Percentiles rank a stretch among this genome's conserved stretches.
phyloP scores from a whole-genome alignment of 1,140 invertebrate genomes.

The Drosophila equinoxialis region DNA sequence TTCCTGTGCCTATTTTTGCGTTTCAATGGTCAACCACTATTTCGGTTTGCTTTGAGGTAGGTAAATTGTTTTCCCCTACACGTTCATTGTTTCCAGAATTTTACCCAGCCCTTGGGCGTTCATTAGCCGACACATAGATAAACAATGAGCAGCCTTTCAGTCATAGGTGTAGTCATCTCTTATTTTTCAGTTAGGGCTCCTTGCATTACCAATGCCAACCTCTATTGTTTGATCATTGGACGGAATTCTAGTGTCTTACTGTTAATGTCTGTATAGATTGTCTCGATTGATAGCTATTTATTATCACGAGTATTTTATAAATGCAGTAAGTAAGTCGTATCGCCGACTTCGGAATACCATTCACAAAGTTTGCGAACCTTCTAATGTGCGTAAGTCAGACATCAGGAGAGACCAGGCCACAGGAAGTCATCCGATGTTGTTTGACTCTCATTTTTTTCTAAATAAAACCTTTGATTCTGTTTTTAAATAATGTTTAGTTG shows the following conservation, averaged over 20 bases:
- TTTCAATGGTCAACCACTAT: constrained; percentile 73
- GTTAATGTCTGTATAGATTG: constrained; percentile 4
- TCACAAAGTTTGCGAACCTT: too few species aligned
- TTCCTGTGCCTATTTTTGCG: constrained; percentile 52
- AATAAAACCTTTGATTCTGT: too few species aligned
- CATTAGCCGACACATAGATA: constrained; percentile 57
- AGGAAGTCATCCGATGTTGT: too few species aligned
- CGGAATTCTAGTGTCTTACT: not conserved
- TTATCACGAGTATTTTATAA: not conserved
- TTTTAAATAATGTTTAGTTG: too few species aligned
- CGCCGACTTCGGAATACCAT: too few species aligned
- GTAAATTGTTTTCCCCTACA: constrained; percentile 30
- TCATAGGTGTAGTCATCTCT: not conserved
- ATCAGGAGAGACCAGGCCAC: too few species aligned
- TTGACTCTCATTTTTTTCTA: too few species aligned
- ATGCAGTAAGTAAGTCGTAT: too few species aligned
- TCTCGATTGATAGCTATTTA: constrained; percentile 7
- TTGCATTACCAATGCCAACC: not conserved
- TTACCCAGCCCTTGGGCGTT: constrained; percentile 50
- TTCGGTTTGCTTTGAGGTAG: constrained; percentile 65
- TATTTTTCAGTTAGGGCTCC: constrained; percentile 13
- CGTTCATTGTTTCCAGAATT: constrained; percentile 30
- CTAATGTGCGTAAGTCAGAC: too few species aligned
- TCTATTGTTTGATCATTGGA: constrained; percentile 1
- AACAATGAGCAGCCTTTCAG: constrained; percentile 24